These are phyloP conservation scores for Brachionus sp. DNA, from an alignment of 1,140 invertebrate species.

Conservation along the genomic window DNA sequence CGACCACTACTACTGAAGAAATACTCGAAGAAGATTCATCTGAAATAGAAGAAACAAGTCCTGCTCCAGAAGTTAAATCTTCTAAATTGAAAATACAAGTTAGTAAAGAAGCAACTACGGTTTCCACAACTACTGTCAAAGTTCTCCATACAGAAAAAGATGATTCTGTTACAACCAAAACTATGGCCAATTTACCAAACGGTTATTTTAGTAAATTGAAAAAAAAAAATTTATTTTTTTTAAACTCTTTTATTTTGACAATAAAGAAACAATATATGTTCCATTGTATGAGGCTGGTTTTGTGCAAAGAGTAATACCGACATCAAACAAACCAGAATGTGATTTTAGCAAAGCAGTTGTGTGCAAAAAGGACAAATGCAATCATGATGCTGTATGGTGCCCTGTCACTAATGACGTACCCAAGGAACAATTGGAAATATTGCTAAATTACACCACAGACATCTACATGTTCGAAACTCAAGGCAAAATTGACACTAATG, in stretches of 20 bases:
- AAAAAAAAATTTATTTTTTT: neutral
- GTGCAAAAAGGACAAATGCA: constrained; percentile 40
- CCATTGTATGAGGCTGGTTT: constrained; percentile 42
- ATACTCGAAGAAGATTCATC: neutral
- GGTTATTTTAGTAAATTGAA: constrained; percentile 38
- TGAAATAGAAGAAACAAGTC: constrained; percentile 15
- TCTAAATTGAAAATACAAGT: neutral
- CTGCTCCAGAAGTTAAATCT: neutral
- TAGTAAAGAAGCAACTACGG: neutral
- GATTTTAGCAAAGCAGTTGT: constrained; percentile 18
- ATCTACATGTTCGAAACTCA: constrained; percentile 42
- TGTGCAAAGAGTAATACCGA: constrained; percentile 40
- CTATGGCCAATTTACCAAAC: constrained; percentile 19
- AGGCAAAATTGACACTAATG: neutral
- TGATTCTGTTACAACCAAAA: constrained; percentile 5
- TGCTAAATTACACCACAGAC: constrained; percentile 39
- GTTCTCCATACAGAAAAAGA: constrained; percentile 5
- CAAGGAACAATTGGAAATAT: constrained; percentile 39
- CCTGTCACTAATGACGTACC: constrained; percentile 36
- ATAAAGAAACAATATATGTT: constrained; percentile 37
- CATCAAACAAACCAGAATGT: constrained; percentile 23
- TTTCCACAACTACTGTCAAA: neutral
- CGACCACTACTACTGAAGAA: neutral
- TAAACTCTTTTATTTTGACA: neutral
- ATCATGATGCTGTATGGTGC: constrained; percentile 29